Evolutionary conservation across 2,113 vertebrate genomes (phyloP).

Genomic region (Ophthalmolycus amberensis): DNA sequence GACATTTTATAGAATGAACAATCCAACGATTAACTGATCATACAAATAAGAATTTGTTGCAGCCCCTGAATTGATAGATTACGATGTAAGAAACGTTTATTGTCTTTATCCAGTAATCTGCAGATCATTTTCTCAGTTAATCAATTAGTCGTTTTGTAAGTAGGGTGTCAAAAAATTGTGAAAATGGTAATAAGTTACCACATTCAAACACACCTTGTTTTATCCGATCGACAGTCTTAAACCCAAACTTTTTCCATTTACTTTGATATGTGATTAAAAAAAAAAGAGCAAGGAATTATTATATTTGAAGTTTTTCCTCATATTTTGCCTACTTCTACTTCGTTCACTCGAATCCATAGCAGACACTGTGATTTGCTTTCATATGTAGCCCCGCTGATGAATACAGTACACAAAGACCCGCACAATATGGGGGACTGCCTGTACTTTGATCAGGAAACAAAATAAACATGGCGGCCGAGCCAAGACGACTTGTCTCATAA

Average conservation of each 20-base stretch:
- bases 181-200: background rate
- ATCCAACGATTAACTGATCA: background rate
- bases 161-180: background rate
- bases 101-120: background rate
- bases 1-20: background rate
- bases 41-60: background rate
- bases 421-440: background rate
- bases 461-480: conserved; percentile 16
- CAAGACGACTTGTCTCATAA: conserved; percentile 53
- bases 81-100: background rate
- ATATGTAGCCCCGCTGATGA: background rate
- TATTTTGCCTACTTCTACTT: background rate
- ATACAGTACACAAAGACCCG: background rate
- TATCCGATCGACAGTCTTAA: background rate
- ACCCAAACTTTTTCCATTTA: background rate
- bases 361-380: background rate
- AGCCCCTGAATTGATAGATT: background rate
- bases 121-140: background rate
- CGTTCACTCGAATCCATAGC: background rate
- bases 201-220: background rate
- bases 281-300: background rate
- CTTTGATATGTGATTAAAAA: background rate
- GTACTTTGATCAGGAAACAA: conserved; percentile 14
- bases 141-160: background rate
- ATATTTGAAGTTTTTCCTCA: background rate